Conservation (phyloP, 2,113 vertebrate genomes). For the Hymenochirus boettgeri region DNA sequence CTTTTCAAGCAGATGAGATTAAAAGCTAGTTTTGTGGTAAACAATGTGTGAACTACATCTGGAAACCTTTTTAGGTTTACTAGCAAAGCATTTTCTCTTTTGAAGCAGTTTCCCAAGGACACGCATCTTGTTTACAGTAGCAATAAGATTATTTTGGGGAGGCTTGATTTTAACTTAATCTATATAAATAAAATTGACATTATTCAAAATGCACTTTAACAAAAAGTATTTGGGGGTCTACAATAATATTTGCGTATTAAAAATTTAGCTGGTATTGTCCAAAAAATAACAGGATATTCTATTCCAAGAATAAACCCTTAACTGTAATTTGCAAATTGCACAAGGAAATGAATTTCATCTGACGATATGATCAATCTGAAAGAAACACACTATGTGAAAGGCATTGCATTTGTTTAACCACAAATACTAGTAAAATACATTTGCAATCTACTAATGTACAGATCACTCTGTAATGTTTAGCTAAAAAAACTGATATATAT, state of each 20-base stretch:
- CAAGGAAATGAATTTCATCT: slow-evolving; percentile 36
- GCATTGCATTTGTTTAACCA: neutral
- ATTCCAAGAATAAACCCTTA: neutral
- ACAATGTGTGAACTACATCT: neutral
- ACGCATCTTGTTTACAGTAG: neutral
- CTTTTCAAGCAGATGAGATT: too few relatives aligned
- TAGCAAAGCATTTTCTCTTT: neutral
- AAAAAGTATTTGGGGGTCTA: neutral
- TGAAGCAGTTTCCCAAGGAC: neutral
- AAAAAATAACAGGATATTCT: slow-evolving; percentile 2
- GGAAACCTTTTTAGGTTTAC: slow-evolving; percentile 7
- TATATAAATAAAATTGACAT: too few relatives aligned
- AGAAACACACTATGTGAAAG: slow-evolving; percentile 36
- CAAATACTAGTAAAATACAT: slow-evolving; percentile 12
- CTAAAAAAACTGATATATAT: too few relatives aligned
- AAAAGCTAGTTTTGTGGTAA: too few relatives aligned
- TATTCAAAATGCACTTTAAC: neutral
- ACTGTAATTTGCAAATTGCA: slow-evolving; percentile 8
- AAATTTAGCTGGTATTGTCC: neutral
- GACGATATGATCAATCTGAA: too few relatives aligned
- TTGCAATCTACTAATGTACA: neutral
- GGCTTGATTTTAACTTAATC: too few relatives aligned
- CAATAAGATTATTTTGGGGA: slow-evolving; percentile 3
- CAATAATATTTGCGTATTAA: neutral
- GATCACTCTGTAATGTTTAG: too few relatives aligned